Base-by-base conservation (phyloP, 2,888 invertebrate species). In the Shargacucullia verbasci region DNA sequence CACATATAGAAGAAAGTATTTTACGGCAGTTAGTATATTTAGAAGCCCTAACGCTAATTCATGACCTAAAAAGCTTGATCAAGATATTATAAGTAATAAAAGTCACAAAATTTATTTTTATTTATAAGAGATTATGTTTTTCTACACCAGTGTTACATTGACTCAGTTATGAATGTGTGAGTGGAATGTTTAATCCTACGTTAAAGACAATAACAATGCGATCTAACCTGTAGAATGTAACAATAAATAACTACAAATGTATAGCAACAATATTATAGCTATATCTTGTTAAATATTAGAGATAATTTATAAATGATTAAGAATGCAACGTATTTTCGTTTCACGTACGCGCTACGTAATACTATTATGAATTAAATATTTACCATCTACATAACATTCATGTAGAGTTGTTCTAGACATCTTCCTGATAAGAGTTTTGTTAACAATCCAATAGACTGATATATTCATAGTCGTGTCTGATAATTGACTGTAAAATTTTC, bases 141-240 rank as follows among this genome's bases (percentile, higher is more conserved):
- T 55, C 25, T 66, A 55, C 29, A 57, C 52, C n/a, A 55, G 20
- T 47, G 40, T 58, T 67, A 73, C 70, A 70, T 65, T 59, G 62
- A 70, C 45, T 57, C 47, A 52, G 60, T 57, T 70, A 77, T 78
- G 70, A 84, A 78, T 78, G 77, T 74, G 68, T 78, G 70, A 80
- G 78, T 88, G 90, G 90, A 89, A 90, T 90, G 89, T 89, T 78
- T 61, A 57, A 70, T 59, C 48, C 65, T 66, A 56, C 40, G 59
- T 57, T 58, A 64, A 67, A 65, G 54, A 70, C 62, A 27, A 68
- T 62, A 74, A 76, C 57, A 60, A 68, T 60, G 57, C 47, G 4
- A 62, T 57, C 47, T 69, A 61, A 38, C 46, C 48, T 50, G 68
- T 49, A 66, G 55, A 67, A 59, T 73, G 52, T 67, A 70, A 73